A percentile compares a stretch with the other conserved stretches of the same genome.
Evolutionary conservation across 1,140 invertebrate species (phyloP).

Genomic region (Teleopsis dalmanni): DNA sequence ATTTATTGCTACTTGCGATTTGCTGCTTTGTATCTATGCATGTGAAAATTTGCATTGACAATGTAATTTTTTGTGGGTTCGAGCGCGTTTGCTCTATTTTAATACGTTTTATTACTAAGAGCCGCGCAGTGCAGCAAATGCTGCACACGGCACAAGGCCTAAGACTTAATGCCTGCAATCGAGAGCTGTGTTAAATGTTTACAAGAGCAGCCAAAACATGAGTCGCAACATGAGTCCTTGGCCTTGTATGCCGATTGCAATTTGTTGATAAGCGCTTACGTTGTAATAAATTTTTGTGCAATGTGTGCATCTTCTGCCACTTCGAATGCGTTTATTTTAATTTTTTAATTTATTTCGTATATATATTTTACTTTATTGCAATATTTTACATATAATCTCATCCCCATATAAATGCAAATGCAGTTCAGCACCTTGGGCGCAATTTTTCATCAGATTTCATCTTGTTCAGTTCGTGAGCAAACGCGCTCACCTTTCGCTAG

Average conservation of each 20-base stretch:
- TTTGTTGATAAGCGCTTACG: constrained; percentile 44
- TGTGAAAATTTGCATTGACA: too few relatives aligned
- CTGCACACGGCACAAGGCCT: background rate
- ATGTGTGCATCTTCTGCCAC: constrained; percentile 28
- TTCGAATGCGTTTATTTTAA: too few relatives aligned
- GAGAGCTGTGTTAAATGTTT: background rate
- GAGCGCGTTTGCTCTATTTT: too few relatives aligned
- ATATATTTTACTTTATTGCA: too few relatives aligned
- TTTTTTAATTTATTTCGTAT: too few relatives aligned
- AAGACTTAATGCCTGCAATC: too few relatives aligned
- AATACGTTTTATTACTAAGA: too few relatives aligned
- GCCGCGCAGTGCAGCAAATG: too few relatives aligned
- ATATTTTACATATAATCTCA: constrained; percentile 37
- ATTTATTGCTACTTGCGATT: too few relatives aligned
- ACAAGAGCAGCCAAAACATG: background rate
- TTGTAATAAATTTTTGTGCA: constrained; percentile 36
- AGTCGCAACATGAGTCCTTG: constrained; percentile 9
- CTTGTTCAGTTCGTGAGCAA: constrained; percentile 6
- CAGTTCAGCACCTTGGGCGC: constrained; percentile 23
- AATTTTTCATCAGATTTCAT: constrained; percentile 44
- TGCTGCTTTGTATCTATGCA: too few relatives aligned
- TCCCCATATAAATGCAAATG: constrained; percentile 40
- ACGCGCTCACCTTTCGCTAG: constrained; percentile 5
- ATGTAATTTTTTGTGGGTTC: too few relatives aligned
- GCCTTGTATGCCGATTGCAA: constrained; percentile 29